Evolutionary conservation across 23 tunicate genomes (phyloP).

Genomic region (Halocynthia aurantium): DNA sequence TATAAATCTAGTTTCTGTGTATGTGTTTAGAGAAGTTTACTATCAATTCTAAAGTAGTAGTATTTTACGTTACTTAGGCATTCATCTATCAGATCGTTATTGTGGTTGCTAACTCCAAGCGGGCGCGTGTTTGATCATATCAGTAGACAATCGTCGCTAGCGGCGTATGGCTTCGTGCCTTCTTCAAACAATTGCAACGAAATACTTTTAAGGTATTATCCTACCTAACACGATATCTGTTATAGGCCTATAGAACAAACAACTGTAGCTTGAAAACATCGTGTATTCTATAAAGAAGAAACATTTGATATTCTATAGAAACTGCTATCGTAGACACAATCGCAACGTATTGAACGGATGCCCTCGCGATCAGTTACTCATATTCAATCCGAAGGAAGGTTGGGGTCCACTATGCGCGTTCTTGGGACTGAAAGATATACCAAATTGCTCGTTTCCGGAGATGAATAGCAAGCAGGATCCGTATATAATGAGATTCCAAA

Average conservation of each 20-base stretch:
- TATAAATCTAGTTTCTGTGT: too few species aligned
- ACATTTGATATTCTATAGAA: not conserved
- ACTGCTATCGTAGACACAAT: conserved; percentile 7
- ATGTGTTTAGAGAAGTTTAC: too few species aligned
- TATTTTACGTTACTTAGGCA: too few species aligned
- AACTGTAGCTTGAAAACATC: too few species aligned
- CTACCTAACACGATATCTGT: too few species aligned
- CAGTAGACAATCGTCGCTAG: not conserved
- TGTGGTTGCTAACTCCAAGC: too few species aligned
- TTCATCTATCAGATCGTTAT: too few species aligned
- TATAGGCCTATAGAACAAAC: too few species aligned
- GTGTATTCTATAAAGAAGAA: not conserved
- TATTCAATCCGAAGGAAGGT: conserved; percentile 23
- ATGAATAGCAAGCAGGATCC: conserved; percentile 3
- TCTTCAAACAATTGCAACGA: conserved; percentile 5
- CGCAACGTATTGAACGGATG: conserved; percentile 5
- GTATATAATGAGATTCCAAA: not conserved
- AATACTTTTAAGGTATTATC: not conserved
- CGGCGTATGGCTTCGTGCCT: not conserved
- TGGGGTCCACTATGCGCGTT: conserved; percentile 20
- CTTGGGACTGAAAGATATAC: not conserved
- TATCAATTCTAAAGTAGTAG: too few species aligned
- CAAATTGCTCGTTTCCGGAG: not conserved
- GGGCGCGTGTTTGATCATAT: too few species aligned
- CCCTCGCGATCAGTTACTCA: conserved; percentile 3